phyloP scores from a whole-genome alignment of 2,113 vertebrate species.

The Gopherus evgoodei region DNA sequence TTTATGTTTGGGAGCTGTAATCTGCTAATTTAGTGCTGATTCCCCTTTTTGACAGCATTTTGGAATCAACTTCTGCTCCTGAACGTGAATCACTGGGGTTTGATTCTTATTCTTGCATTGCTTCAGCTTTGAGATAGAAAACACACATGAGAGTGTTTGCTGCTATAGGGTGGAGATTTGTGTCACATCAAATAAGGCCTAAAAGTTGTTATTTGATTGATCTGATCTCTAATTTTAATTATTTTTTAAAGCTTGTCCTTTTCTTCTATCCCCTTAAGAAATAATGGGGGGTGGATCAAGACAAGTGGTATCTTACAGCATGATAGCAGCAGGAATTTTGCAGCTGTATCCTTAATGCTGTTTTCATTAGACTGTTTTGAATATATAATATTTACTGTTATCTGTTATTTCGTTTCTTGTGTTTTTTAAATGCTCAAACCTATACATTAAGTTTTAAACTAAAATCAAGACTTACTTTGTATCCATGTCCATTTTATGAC shows the following conservation, averaged over 20 bases:
- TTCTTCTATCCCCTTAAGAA: neutral
- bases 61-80: neutral
- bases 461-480: accelerated
- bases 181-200: neutral
- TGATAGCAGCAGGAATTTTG: neutral
- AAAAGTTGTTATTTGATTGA: neutral
- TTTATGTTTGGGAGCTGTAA: neutral
- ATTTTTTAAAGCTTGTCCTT: neutral
- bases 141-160: neutral
- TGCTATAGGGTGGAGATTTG: neutral
- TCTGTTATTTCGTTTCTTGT: neutral
- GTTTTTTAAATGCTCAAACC: neutral
- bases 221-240: neutral
- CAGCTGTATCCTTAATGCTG: neutral
- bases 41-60: neutral
- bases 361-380: neutral
- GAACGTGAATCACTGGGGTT: neutral
- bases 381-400: neutral
- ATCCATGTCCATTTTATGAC: neutral
- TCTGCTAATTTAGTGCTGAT: neutral
- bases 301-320: neutral
- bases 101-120: neutral
- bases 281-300: neutral
- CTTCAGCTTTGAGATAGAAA: neutral
- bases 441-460: neutral